Percentiles rank a stretch among this genome's conserved stretches.
phyloP scores from a whole-genome alignment of 1,140 invertebrate genomes.

The Formica exsecta region DNA sequence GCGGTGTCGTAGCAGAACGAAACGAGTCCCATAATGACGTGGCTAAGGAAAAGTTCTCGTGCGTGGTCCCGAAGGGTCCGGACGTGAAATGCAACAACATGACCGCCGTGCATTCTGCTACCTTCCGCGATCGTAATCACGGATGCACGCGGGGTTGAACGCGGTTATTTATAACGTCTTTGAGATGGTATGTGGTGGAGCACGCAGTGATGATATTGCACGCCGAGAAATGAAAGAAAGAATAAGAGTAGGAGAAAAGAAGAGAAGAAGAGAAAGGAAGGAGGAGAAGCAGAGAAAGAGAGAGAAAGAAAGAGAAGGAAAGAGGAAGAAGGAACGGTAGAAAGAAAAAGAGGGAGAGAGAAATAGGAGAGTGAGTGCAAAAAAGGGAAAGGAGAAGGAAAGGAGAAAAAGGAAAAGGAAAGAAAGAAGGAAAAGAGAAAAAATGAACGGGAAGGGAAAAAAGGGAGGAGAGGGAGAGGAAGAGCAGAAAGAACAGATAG shows the following conservation, averaged over 20 bases:
- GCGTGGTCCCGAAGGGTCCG: slow-evolving; percentile 57
- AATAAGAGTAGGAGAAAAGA: slow-evolving; percentile 34
- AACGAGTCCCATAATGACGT: neutral
- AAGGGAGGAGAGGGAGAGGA: neutral
- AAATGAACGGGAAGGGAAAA: neutral
- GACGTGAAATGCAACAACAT: slow-evolving; percentile 43
- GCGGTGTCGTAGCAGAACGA: neutral
- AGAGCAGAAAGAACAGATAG: neutral
- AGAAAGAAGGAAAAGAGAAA: slow-evolving; percentile 1
- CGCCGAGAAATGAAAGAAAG: slow-evolving; percentile 29
- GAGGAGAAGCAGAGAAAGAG: neutral
- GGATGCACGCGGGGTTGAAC: slow-evolving; percentile 66
- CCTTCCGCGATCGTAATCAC: slow-evolving; percentile 74
- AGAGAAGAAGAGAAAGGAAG: slow-evolving; percentile 8
- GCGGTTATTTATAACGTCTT: slow-evolving; percentile 73
- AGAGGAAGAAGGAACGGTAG: neutral
- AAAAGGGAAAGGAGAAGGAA: neutral
- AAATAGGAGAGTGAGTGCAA: no score
- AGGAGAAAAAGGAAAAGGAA: no score
- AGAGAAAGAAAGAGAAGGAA: slow-evolving; percentile 1
- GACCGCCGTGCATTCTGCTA: slow-evolving; percentile 67
- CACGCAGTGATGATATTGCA: slow-evolving; percentile 58
- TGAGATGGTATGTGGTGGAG: slow-evolving; percentile 66
- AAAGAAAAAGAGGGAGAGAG: neutral
- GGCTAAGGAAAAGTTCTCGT: slow-evolving; percentile 41